These are phyloP conservation scores for Cataglyphis altisquamis DNA, from an alignment of 2,888 invertebrate genomes.

Conservation along the genomic window DNA sequence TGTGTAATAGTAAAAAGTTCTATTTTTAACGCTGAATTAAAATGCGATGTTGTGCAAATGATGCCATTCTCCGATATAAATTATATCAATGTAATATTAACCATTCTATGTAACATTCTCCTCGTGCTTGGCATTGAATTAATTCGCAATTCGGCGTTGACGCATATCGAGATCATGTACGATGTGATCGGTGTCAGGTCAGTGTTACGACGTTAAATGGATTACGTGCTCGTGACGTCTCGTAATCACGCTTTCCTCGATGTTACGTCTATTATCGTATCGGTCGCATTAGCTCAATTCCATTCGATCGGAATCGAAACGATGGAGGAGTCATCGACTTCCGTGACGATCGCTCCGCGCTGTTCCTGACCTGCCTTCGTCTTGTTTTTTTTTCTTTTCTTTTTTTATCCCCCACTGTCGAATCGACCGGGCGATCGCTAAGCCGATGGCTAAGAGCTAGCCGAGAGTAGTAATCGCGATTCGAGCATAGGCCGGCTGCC, in stretches of 20 bases:
- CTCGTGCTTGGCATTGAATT: slow-evolving; percentile 28
- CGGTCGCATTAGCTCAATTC: slow-evolving; percentile 22
- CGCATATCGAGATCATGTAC: slow-evolving; percentile 5
- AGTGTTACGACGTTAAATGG: slow-evolving; percentile 39
- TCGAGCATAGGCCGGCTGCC: slow-evolving; percentile 72
- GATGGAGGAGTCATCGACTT: slow-evolving; percentile 56
- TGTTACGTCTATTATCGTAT: slow-evolving; percentile 6
- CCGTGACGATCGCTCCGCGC: slow-evolving; percentile 66
- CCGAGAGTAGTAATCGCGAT: slow-evolving; percentile 66
- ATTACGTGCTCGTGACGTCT: slow-evolving; percentile 21
- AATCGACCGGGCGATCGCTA: slow-evolving; percentile 30
- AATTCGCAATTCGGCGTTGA: slow-evolving; percentile 20
- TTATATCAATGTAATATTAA: background rate
- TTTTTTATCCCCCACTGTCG: slow-evolving; percentile 68
- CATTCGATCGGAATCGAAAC: slow-evolving; percentile 50
- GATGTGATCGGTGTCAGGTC: slow-evolving; percentile 25
- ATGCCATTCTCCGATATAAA: background rate
- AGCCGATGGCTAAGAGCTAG: slow-evolving; percentile 62
- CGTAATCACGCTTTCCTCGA: slow-evolving; percentile 28
- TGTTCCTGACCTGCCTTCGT: slow-evolving; percentile 77
- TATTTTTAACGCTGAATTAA: slow-evolving; percentile 16
- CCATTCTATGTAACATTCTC: background rate
- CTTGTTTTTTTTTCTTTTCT: background rate
- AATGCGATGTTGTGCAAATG: background rate
- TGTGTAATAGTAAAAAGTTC: background rate